Evolutionary conservation across 2,888 invertebrate genomes (phyloP).

Genomic region (Morinoia aosen): DNA sequence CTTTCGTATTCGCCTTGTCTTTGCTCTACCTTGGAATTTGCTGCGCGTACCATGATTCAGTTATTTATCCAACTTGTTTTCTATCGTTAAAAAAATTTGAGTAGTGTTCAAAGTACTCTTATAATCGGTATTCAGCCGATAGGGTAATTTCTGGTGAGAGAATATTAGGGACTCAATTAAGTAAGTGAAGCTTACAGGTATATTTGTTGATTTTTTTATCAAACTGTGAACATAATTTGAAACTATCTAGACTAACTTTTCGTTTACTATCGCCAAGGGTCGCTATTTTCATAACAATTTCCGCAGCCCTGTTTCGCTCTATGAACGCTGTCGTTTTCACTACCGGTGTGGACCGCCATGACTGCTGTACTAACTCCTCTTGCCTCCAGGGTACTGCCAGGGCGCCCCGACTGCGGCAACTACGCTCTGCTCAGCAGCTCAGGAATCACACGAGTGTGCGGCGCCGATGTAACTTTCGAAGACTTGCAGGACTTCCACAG

Average conservation of each 20-base stretch:
- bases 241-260: background rate
- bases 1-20: too few species aligned
- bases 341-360: too few species aligned
- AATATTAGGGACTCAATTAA: background rate
- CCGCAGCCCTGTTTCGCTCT: background rate
- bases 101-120: background rate
- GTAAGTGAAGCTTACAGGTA: background rate
- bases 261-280: background rate
- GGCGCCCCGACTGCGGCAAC: background rate
- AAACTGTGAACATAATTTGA: background rate
- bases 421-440: constrained; percentile 26
- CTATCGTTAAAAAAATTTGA: background rate
- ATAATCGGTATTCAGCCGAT: background rate
- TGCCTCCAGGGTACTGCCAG: background rate
- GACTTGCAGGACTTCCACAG: background rate
- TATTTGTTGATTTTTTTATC: background rate
- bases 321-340: background rate
- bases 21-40: too few species aligned
- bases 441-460: constrained; percentile 1
- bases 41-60: too few species aligned
- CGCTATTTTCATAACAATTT: background rate
- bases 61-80: too few species aligned
- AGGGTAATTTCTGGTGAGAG: too few species aligned
- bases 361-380: too few species aligned
- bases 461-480: constrained; percentile 1